Base-by-base conservation (phyloP, 2,888 invertebrate species). In the Cantharis lateralis region DNA sequence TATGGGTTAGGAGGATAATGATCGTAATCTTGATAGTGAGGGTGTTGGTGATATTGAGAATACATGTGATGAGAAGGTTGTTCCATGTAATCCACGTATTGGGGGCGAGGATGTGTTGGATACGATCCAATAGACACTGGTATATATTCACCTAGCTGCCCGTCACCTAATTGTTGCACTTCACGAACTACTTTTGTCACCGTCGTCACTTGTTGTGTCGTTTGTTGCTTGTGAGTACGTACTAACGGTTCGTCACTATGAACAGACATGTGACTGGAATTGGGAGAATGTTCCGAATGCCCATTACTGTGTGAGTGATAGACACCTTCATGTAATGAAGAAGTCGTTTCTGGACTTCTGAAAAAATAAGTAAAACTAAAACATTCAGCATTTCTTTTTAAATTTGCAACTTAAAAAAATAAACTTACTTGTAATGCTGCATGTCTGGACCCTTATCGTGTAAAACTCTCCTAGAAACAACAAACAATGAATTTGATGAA, bases 141-240 rank as follows among this genome's bases (percentile, higher is more conserved):
- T 76, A 89, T 89, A 86, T 90, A 90, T 82, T 91, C 91, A 72
- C 90, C 89, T 72, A 89, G 88, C 81, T 89, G 89, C 62, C 85
- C 90, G 87, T 91, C 91, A 75, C 90, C 91, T 82, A 91, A 88
- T 81, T 91, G 91, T 81, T 89, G 89, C 70, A 92, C 91, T 86
- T 93, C 93, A 79, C 92, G 90, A 66, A 93, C 92, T 68, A 93
- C 92, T 88, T 93, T 93, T 75, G 93, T 93, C 79, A 93, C 92
- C 32, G 93, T 93, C 76, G 93, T 93, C 84, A 93, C 93, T 91
- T 93, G 89, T 86, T 93, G 93, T 69, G 92, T 92, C 74, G 92
- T 92, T 85, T 93, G 93, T 85, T 93, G 92, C 85, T 93, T 93
- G 84, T 92, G 92, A 77, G 91, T 91, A 79, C 93, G 90, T 82